phyloP scores from a whole-genome alignment of 2,797 vertebrate genomes.

The Tragopan temminckii region DNA sequence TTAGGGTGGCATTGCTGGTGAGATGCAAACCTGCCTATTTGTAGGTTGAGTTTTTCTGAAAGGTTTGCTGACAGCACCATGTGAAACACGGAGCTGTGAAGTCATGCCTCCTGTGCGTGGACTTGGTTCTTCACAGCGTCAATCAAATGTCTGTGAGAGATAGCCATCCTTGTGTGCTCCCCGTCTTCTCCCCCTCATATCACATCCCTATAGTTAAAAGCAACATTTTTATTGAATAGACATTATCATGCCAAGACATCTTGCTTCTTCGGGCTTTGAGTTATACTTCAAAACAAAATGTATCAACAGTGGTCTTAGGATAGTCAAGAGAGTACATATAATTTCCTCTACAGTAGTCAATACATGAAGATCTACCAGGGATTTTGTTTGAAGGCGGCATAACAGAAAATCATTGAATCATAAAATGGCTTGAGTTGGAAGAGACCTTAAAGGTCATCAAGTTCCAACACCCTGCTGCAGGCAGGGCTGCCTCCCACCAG shows the following conservation, averaged over 20 bases:
- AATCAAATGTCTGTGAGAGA: constrained; percentile 60
- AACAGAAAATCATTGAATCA: background rate
- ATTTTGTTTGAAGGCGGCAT: background rate
- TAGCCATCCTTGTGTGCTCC: constrained; percentile 56
- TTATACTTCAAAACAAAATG: background rate
- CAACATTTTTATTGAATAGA: background rate
- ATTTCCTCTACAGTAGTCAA: background rate
- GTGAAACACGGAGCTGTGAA: constrained; percentile 56
- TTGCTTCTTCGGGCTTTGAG: background rate
- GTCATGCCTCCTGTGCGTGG: constrained; percentile 51
- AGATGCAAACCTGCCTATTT: constrained; percentile 51
- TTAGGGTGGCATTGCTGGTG: constrained; percentile 10
- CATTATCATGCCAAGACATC: constrained; percentile 35
- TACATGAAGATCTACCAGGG: background rate
- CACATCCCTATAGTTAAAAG: constrained; percentile 45
- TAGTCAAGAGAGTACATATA: background rate
- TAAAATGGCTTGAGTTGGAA: background rate
- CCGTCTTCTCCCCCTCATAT: background rate
- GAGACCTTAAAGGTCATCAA: background rate
- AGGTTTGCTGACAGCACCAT: constrained; percentile 59
- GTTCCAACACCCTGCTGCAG: background rate
- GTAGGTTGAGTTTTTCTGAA: constrained; percentile 26
- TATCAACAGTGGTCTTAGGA: background rate
- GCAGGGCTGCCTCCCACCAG: background rate
- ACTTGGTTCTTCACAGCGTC: constrained; percentile 61